A percentile compares a stretch with the other conserved stretches of the same genome.
Conservation (phyloP, 2,113 vertebrate species). For the Plectropomus leopardus region DNA sequence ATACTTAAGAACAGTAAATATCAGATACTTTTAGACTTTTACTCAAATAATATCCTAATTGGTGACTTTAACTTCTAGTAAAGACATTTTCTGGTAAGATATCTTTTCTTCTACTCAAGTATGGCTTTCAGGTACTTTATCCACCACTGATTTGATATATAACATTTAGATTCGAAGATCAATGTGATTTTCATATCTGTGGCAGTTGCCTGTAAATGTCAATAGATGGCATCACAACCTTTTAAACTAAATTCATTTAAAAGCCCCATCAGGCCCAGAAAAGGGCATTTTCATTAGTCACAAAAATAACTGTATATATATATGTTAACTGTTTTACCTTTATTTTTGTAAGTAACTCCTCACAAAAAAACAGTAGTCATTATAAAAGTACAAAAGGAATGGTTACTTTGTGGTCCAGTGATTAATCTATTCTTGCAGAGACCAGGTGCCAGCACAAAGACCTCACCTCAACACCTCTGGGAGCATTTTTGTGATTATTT, state of each 20-base stretch:
- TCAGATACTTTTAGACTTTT: too few relatives aligned
- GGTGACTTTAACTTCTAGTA: too few relatives aligned
- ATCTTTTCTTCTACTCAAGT: too few relatives aligned
- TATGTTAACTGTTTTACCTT: neutral
- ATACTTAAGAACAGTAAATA: too few relatives aligned
- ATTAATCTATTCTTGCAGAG: conserved; percentile 48
- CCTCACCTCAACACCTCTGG: conserved; percentile 40
- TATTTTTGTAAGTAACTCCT: neutral
- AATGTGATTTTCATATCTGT: neutral
- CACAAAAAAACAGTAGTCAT: neutral
- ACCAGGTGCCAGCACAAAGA: conserved; percentile 45
- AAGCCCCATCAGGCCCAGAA: too few relatives aligned
- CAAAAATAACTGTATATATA: neutral
- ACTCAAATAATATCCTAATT: too few relatives aligned
- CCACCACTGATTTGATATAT: too few relatives aligned
- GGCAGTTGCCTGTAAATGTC: neutral
- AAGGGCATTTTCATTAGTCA: neutral
- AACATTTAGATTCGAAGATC: neutral
- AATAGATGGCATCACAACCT: conserved; percentile 29
- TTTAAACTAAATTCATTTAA: neutral
- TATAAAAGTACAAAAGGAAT: neutral
- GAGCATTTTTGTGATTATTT: conserved; percentile 53
- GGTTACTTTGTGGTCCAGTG: conserved; percentile 39
- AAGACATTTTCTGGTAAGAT: too few relatives aligned
- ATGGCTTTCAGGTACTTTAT: too few relatives aligned